Evolutionary conservation across 2,113 vertebrate species (phyloP), one percentile per base, ranked within the genome.

Genomic region (Falcunculus frontatus): DNA sequence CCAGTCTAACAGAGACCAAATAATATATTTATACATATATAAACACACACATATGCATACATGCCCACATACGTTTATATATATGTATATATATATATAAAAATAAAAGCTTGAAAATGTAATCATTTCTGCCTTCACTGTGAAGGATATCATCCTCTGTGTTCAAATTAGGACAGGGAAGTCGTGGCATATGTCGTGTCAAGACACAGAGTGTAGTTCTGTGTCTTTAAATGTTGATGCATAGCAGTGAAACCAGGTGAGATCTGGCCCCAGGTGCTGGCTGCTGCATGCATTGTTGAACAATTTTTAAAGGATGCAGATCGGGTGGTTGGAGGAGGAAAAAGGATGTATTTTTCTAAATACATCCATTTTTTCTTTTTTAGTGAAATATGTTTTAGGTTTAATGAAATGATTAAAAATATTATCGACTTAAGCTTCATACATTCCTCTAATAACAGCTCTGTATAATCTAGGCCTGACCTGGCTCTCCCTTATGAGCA

Each of bases 221-320:
- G 63, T 96, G 42, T 92, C 96, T 97, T 97, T 86, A 93, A 95
- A 90, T 68, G 87, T 80, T 88, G 94, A 84, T 85, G 95, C 49
- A 17, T 77, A 82, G 18, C 41, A 29, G 86, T 91, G 84, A 75
- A 89, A 60, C 80, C 95, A 85, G 49, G 44, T 70, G 81, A 96
- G 89, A 80, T 92, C 89, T 94, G 93, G 91, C 87, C 95, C 93
- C 96, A 94, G 95, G 87, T 97, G 94, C 95, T 95, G 44, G 70
- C 93, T 96, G n/a, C 46, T 83, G 79, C 88, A 83, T 89, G 89
- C 93, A 56, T 95, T 93, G 37, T 91, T 97, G 92, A 89, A 67
- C 91, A 75, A 96, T 96, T 97, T 96, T 93, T 37, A 89, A 93
- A 95, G 91, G 87, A 90, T 84, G 91, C 79, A 80, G 86, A 84